Evolutionary conservation across 2,113 vertebrate genomes (phyloP).

Genomic region (Pteruthius melanotis): DNA sequence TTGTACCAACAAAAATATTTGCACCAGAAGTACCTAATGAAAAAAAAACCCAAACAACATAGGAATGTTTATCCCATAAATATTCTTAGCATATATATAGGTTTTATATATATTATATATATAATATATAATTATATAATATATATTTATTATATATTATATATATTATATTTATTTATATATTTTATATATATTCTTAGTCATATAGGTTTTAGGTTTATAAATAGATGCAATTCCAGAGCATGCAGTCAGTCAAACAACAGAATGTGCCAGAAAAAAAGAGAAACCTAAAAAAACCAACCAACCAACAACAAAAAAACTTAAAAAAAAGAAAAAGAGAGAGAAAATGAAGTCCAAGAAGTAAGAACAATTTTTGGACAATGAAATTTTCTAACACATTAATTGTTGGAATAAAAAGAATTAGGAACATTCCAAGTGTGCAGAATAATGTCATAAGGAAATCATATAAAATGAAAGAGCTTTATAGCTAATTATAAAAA

Average conservation of each 20-base stretch:
- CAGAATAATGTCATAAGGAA: not conserved
- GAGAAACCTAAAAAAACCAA: not conserved
- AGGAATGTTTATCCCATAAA: not conserved
- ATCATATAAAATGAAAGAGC: not conserved
- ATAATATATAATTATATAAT: too few species aligned
- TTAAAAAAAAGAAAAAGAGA: too few species aligned
- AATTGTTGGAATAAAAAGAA: not conserved
- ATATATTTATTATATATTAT: too few species aligned
- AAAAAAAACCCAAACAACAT: not conserved
- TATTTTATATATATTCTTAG: not conserved
- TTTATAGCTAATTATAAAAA: conserved; percentile 26
- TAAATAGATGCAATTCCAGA: not conserved
- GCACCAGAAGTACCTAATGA: not conserved
- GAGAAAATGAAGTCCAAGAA: not conserved
- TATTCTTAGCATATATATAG: not conserved
- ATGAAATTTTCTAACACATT: not conserved
- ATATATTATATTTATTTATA: too few species aligned
- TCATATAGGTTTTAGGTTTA: not conserved
- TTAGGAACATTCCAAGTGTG: not conserved
- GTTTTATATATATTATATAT: too few species aligned
- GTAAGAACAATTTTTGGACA: not conserved
- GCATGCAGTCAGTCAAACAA: not conserved
- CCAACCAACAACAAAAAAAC: not conserved
- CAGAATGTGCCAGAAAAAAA: not conserved
- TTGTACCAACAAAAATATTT: not conserved